Percentiles rank a stretch among this genome's conserved stretches.
phyloP scores from a whole-genome alignment of 2,113 vertebrate genomes.

The Muntiacus reevesi region DNA sequence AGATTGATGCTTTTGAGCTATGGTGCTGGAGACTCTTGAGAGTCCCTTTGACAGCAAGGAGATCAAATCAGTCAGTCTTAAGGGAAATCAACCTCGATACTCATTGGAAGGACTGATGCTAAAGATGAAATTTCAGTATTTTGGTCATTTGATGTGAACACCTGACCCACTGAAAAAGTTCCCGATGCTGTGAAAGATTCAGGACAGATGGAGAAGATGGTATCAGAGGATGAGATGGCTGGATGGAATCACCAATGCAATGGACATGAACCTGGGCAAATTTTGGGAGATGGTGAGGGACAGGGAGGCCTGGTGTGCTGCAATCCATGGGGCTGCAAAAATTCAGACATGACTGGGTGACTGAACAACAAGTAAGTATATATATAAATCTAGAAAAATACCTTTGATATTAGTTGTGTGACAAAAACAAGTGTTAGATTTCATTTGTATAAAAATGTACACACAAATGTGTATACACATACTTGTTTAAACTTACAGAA shows the following conservation, averaged over 20 bases:
- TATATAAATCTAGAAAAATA: background rate
- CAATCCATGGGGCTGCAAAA: background rate
- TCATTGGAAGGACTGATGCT: background rate
- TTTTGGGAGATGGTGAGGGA: background rate
- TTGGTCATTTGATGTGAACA: background rate
- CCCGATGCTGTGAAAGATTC: background rate
- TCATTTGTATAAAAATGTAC: background rate
- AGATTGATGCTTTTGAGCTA: background rate
- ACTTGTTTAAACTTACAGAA: background rate
- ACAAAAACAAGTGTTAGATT: background rate
- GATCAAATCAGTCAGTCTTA: background rate
- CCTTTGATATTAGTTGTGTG: background rate
- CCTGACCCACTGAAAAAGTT: background rate
- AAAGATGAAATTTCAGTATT: background rate
- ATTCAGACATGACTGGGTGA: background rate
- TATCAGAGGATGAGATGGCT: background rate
- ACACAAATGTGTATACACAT: background rate
- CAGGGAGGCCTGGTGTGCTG: background rate
- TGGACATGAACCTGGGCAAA: background rate
- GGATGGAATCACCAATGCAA: background rate
- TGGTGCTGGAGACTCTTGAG: background rate
- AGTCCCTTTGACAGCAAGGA: background rate
- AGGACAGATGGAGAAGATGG: accelerated
- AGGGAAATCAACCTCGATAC: background rate
- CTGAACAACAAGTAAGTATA: background rate